Conservation (phyloP, 2,888 invertebrate species). For the Lacanobia wlatinum region DNA sequence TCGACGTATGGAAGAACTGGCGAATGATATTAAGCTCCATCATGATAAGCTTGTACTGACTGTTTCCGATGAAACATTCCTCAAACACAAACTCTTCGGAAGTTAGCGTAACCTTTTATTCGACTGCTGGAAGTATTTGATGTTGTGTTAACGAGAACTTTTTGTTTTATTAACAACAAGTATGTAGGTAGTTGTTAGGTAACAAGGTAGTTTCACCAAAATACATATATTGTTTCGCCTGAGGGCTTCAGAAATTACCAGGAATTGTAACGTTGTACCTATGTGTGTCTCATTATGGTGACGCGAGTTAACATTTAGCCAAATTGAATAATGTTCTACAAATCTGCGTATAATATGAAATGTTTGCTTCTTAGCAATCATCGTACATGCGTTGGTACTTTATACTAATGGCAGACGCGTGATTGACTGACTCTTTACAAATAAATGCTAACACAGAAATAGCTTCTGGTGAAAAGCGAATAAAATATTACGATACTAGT, state of each 20-base stretch:
- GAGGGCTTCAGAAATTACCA: slow-evolving; percentile 12
- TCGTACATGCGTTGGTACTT: slow-evolving; percentile 38
- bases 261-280: slow-evolving; percentile 8
- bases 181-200: slow-evolving; percentile 3
- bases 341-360: slow-evolving; percentile 18
- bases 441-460: slow-evolving; percentile 46
- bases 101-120: slow-evolving; percentile 36
- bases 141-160: slow-evolving; percentile 15
- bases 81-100: slow-evolving; percentile 21
- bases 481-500: slow-evolving; percentile 42
- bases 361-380: slow-evolving; percentile 42
- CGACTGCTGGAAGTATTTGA: slow-evolving; percentile 14
- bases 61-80: slow-evolving; percentile 26
- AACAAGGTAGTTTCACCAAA: slow-evolving; percentile 18
- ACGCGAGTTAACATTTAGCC: slow-evolving; percentile 16
- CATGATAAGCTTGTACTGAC: slow-evolving; percentile 4
- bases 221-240: background rate
- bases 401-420: slow-evolving; percentile 38
- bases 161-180: slow-evolving; percentile 35
- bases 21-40: slow-evolving; percentile 10
- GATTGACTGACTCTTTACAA: slow-evolving; percentile 47
- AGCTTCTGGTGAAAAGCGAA: slow-evolving; percentile 36
- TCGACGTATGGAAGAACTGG: slow-evolving; percentile 19
- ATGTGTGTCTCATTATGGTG: slow-evolving; percentile 5
- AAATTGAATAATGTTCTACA: slow-evolving; percentile 12